Percentiles rank a stretch among this genome's conserved stretches.
Conservation (phyloP, 2,113 vertebrate species). For the Bucco capensis region DNA sequence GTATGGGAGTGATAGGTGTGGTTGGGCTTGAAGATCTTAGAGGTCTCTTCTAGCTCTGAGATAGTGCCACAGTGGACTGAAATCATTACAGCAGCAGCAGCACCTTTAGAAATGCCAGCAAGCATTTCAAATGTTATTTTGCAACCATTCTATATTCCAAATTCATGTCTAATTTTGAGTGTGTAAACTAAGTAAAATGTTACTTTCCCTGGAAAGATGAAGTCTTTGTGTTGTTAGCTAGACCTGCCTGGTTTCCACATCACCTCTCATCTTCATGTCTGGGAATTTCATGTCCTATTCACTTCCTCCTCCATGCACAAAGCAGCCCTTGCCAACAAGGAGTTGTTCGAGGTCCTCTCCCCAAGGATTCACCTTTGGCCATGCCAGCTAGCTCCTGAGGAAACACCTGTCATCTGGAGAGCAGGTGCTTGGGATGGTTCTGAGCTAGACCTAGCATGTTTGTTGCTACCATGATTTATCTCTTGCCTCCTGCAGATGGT, state of each 20-base stretch:
- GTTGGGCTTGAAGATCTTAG: no score
- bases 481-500: background rate
- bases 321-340: background rate
- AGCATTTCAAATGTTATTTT: background rate
- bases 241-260: background rate
- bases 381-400: background rate
- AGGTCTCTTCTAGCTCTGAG: no score
- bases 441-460: background rate
- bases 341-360: background rate
- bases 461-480: background rate
- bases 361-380: background rate
- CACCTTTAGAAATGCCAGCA: background rate
- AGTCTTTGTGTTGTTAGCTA: background rate
- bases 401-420: background rate
- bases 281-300: background rate
- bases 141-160: background rate
- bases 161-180: background rate
- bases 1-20: no score
- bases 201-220: background rate
- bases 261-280: background rate
- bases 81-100: background rate
- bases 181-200: background rate
- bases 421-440: background rate
- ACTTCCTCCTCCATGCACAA: background rate
- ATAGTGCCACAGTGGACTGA: no score